Base-by-base conservation (phyloP, 2,797 vertebrate species). In the Cynodonichthys magdalenae region DNA sequence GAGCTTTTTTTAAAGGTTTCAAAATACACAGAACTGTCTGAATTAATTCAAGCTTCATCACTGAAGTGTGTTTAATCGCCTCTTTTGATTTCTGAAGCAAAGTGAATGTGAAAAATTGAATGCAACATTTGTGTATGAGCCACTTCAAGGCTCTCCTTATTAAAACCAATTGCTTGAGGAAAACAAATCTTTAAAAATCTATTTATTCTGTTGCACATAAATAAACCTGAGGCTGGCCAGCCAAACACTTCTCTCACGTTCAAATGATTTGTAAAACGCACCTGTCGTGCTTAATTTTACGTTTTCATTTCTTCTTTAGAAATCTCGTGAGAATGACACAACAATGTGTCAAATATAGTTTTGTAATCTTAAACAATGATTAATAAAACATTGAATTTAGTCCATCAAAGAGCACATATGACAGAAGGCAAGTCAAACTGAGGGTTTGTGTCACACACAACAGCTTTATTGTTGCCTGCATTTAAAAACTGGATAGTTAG, bases 181-280 rank as follows among this genome's bases (percentile, higher is more conserved):
- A 64, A 66, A 59, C 54, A 46, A 6, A 31, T 31, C 70, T 57
- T 47, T 62, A 67, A 76, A 57, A 74, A 70, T 53, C 69, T 65
- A 82, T 83, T 85, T 74, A 62, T 54, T 82, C 50, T 71, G 82
- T 81, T 63, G 69, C 79, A 79, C 59, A 81, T 82, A 66, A 82
- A 82, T 75, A 69, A 52, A 69, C 70, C 82, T 12, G 62, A 72
- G 77, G 80, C 76, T 54, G 51, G 58, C 29, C 20, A 41, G 50
- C 68, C 64, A 57, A 77, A 81, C 80, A 72, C 68, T 69, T 77
- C 77, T 79, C 68, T 58, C 14, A 73, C 60, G 74, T 57, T 64
- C 69, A 66, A 78, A 78, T 80, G 73, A 84, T 79, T 79, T 76
- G 80, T 77, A 81, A 83, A 89, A 88, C 72, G 55, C n/a, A 11